Conservation (phyloP, 2,797 vertebrate species). For the Simalia tracyae region DNA sequence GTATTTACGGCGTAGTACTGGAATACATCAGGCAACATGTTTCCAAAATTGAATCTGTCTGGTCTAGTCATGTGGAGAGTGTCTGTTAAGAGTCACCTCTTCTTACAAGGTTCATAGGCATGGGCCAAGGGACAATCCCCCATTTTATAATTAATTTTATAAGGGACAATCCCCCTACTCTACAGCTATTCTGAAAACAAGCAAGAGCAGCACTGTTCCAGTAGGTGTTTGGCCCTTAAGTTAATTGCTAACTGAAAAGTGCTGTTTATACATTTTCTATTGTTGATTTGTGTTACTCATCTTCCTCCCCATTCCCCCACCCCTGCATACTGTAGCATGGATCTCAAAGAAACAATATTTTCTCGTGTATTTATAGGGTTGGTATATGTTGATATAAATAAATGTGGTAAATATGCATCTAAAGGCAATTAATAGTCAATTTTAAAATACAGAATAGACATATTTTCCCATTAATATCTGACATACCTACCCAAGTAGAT, state of each 20-base stretch:
- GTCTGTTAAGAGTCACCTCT: not conserved
- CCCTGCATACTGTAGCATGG: not conserved
- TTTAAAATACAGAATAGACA: not conserved
- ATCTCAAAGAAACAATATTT: not conserved
- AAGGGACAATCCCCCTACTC: too few species aligned
- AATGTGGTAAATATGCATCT: not conserved
- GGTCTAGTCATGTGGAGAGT: not conserved
- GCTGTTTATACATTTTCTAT: not conserved
- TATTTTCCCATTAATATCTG: not conserved
- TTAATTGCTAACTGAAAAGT: not conserved
- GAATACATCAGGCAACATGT: not conserved
- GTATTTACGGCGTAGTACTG: not conserved
- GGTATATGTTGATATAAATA: not conserved
- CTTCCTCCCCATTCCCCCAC: too few species aligned
- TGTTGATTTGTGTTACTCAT: not conserved
- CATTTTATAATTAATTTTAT: not conserved
- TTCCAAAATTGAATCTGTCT: not conserved
- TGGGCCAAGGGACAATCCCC: not conserved
- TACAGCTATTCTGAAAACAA: not conserved
- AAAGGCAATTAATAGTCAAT: not conserved
- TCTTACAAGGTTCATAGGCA: not conserved
- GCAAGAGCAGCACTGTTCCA: not conserved
- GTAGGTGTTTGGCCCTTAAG: not conserved
- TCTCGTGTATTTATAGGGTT: not conserved
- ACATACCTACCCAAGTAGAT: not conserved